These are phyloP conservation scores for Falco concolor DNA, from an alignment of 2,797 vertebrate genomes.

Conservation along the genomic window DNA sequence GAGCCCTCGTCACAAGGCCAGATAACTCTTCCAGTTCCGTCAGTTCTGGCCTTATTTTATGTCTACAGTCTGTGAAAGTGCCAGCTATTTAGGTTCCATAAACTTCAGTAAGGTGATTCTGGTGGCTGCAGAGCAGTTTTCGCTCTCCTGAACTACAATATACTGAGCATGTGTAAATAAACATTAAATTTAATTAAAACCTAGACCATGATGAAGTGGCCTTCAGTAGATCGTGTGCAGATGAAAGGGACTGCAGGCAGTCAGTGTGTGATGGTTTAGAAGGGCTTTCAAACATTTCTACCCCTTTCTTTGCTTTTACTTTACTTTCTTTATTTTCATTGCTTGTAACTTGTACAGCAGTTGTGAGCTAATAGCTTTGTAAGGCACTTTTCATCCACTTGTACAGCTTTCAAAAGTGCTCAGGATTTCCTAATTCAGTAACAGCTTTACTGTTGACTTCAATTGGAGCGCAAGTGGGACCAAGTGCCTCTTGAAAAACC, in stretches of 20 bases:
- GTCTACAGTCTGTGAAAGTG: background rate
- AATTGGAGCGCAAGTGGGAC: background rate
- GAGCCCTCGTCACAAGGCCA: background rate
- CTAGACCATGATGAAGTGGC: background rate
- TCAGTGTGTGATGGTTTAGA: background rate
- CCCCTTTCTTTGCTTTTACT: conserved; percentile 16
- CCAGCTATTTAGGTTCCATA: rapidly evolving
- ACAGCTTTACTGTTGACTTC: background rate
- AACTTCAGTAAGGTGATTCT: background rate
- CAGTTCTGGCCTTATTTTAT: background rate
- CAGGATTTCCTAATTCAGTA: background rate
- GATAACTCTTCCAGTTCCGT: rapidly evolving
- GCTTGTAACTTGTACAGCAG: background rate
- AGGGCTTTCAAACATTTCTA: conserved; percentile 27
- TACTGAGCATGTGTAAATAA: conserved; percentile 6
- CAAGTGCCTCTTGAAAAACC: conserved; percentile 15
- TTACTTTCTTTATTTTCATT: conserved; percentile 10
- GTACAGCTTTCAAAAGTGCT: conserved; percentile 7
- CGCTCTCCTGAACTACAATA: background rate
- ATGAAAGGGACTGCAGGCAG: conserved; percentile 6
- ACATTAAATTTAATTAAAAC: background rate
- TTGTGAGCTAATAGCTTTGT: background rate
- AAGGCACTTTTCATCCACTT: background rate
- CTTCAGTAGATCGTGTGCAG: background rate
- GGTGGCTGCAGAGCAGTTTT: background rate